These are phyloP conservation scores for Prietella phreatophila DNA, from an alignment of 2,113 vertebrate genomes.

Conservation along the genomic window DNA sequence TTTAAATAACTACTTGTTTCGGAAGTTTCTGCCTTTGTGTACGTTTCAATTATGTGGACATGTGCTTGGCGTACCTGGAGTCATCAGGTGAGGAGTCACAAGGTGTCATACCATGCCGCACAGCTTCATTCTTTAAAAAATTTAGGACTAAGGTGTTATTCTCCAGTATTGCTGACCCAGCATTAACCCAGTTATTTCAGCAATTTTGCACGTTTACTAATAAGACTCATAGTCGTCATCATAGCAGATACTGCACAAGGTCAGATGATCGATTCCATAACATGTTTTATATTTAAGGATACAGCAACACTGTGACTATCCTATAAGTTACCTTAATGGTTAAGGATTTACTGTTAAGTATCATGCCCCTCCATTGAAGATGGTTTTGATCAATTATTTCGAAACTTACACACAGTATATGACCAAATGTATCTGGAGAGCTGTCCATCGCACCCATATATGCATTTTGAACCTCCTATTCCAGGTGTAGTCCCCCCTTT, in stretches of 20 bases:
- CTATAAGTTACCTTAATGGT: background rate
- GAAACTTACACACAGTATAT: no score
- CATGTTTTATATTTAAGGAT: background rate
- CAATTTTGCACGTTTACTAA: background rate
- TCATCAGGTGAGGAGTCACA: conserved; percentile 61
- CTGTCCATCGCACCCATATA: no score
- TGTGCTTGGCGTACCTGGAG: background rate
- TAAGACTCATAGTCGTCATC: background rate
- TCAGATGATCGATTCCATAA: background rate
- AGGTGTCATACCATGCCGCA: conserved; percentile 52
- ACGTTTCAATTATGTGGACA: background rate
- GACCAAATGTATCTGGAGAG: no score
- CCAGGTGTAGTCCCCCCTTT: no score
- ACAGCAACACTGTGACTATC: background rate
- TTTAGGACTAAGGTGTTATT: background rate
- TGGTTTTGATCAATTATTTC: no score
- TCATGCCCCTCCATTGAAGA: background rate
- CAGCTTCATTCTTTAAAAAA: background rate
- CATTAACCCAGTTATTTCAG: background rate
- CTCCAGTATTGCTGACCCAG: background rate
- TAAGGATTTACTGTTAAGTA: background rate
- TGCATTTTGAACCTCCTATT: no score
- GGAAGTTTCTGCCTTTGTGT: background rate
- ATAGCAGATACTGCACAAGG: background rate
- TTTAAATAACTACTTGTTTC: background rate